phyloP scores from a whole-genome alignment of 2,888 invertebrate species.

The Pinctada fucata region DNA sequence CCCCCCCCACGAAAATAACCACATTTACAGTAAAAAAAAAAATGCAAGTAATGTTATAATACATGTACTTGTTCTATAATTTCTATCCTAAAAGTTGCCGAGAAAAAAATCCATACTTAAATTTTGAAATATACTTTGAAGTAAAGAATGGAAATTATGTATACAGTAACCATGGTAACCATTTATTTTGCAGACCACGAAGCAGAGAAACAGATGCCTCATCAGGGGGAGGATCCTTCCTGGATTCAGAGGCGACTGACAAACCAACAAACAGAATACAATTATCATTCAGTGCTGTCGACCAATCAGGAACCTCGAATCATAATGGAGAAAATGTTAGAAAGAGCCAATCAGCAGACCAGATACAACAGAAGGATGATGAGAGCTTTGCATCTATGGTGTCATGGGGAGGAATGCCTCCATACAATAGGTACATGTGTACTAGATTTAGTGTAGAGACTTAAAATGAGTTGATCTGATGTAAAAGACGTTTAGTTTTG shows the following conservation, averaged over 20 bases:
- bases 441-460: background rate
- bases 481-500: background rate
- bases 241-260: conserved; percentile 23
- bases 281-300: conserved; percentile 37
- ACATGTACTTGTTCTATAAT: no score
- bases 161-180: no score
- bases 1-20: no score
- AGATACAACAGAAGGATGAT: conserved; percentile 8
- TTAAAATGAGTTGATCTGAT: background rate
- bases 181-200: no score
- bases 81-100: no score
- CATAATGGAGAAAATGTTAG: conserved; percentile 8
- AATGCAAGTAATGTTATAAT: no score
- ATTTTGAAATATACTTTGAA: no score
- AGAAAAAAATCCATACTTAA: no score
- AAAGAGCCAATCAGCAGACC: conserved; percentile 21
- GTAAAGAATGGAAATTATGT: no score
- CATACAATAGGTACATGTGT: conserved; percentile 6
- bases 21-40: no score
- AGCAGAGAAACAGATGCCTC: no score
- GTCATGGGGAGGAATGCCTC: conserved; percentile 18
- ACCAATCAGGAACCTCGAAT: conserved; percentile 15
- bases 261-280: conserved; percentile 17
- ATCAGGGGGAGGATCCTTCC: conserved; percentile 38
- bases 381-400: conserved; percentile 8